A percentile compares a stretch with the other conserved stretches of the same genome.
These are phyloP conservation scores for Aproaerema taeniolella DNA, from an alignment of 2,888 invertebrate genomes.

Conservation along the genomic window DNA sequence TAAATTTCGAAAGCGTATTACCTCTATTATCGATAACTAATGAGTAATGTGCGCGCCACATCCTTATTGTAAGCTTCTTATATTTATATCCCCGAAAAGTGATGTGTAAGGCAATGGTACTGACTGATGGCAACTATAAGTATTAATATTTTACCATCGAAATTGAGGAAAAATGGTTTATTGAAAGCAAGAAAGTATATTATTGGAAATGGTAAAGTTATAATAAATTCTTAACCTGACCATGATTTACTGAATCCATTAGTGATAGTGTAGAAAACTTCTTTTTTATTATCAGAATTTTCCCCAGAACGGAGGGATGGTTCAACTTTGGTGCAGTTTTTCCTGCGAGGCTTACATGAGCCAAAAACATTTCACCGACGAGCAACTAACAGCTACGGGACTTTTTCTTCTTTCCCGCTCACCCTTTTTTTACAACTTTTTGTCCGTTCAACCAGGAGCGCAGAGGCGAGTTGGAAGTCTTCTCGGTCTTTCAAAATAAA, in stretches of 20 bases:
- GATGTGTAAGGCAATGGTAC: too few species aligned
- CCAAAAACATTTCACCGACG: conserved; percentile 40
- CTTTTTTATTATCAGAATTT: too few species aligned
- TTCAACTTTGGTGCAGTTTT: conserved; percentile 31
- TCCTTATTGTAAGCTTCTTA: conserved; percentile 32
- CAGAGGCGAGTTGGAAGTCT: conserved; percentile 43
- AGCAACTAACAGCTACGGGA: conserved; percentile 41
- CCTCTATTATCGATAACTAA: conserved; percentile 42
- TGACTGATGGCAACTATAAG: too few species aligned
- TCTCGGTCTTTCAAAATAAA: conserved; percentile 65
- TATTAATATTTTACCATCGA: too few species aligned
- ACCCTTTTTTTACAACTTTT: conserved; percentile 47
- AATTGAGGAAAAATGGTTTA: too few species aligned
- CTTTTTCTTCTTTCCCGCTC: conserved; percentile 35
- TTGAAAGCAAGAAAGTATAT: too few species aligned
- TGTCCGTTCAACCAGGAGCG: conserved; percentile 43
- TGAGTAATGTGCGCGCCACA: conserved; percentile 33
- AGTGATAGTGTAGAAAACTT: too few species aligned
- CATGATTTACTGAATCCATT: too few species aligned
- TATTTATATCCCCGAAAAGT: too few species aligned
- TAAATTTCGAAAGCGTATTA: conserved; percentile 32
- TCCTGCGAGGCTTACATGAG: conserved; percentile 30
- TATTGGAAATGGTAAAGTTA: too few species aligned
- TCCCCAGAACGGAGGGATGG: conserved; percentile 23
- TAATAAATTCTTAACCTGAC: too few species aligned